Evolutionary conservation across 2,888 invertebrate genomes (phyloP), one percentile per base, ranked within the genome.

Genomic region (Epsilonema sp.): DNA sequence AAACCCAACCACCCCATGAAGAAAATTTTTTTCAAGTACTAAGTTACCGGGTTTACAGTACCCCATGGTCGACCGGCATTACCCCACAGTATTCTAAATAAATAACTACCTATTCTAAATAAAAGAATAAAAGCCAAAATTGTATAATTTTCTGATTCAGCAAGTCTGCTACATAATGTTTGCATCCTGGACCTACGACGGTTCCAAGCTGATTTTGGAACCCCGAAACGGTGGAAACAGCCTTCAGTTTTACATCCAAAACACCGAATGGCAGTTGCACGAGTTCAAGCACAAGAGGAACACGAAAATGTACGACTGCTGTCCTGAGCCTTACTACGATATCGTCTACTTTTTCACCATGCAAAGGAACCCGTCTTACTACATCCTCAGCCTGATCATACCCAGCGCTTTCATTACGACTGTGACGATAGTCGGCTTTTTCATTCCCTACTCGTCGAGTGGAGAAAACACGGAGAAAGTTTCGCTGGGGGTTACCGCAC

Each of bases 381-480:
- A 62, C 44, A 50, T 61, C 26, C 37, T 48, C 51, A 61, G 60
- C 2, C 52, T 59, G 19, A 58, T 61, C 45, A 55, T 61, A 39
- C 62, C 62, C 1, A 58, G 58, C 1, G 58, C 60, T 3, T 60
- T 62, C 46, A 62, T 62, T 48, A 61, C 59, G 5, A 59, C 60
- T 21, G 61, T 62, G 38, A 62, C 61, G 1, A 58, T 62, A 16
- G 58, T 62, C 48, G 62, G 62, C 24, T 62, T 59, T 43, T 62
- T 62, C 52, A 62, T 61, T 2, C 61, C 62, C 1, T 60, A 62
- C 45, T 58, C 58, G 1, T 56, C 58, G 4, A 60, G 60, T 2
- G 62, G 62, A 21, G 62, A 62, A 46, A 62, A 63, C 46, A 58
- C 58, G 5, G 62, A 62, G 47, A 62, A 62, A 51, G 59, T 56